phyloP scores from a whole-genome alignment of 2,113 vertebrate genomes.

The Recurvirostra avosetta region DNA sequence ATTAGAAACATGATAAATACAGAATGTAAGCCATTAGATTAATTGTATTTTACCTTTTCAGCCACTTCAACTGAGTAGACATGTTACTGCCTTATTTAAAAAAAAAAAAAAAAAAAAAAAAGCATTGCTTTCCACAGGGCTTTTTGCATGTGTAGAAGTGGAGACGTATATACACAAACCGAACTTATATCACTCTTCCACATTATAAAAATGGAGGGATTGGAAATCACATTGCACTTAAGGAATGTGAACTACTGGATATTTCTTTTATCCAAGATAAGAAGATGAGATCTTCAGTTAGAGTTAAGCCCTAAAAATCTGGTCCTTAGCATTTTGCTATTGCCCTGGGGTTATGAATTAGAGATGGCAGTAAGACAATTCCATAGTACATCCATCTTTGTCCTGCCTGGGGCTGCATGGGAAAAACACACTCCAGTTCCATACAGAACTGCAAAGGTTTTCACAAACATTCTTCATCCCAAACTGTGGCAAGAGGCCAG shows the following conservation, averaged over 20 bases:
- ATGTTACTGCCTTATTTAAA: background rate
- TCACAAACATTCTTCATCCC: conserved; percentile 9
- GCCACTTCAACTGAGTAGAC: background rate
- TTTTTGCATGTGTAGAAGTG: background rate
- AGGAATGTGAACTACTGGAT: background rate
- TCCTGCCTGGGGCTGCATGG: background rate
- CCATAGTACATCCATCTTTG: background rate
- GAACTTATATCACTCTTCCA: background rate
- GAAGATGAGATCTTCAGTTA: background rate
- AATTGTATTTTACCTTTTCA: background rate
- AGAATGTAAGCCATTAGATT: no score
- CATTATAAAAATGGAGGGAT: background rate
- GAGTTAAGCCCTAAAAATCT: background rate
- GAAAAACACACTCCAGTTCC: background rate
- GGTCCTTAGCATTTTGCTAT: background rate
- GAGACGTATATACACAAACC: background rate
- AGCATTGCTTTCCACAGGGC: background rate
- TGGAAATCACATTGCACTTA: background rate
- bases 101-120: background rate
- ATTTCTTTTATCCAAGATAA: background rate
- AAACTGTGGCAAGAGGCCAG: conserved; percentile 21
- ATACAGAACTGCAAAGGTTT: background rate
- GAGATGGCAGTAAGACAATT: background rate
- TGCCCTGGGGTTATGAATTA: background rate
- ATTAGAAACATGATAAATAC: background rate